Conservation (phyloP, 2,113 vertebrate genomes). For the Donacobius atricapilla region DNA sequence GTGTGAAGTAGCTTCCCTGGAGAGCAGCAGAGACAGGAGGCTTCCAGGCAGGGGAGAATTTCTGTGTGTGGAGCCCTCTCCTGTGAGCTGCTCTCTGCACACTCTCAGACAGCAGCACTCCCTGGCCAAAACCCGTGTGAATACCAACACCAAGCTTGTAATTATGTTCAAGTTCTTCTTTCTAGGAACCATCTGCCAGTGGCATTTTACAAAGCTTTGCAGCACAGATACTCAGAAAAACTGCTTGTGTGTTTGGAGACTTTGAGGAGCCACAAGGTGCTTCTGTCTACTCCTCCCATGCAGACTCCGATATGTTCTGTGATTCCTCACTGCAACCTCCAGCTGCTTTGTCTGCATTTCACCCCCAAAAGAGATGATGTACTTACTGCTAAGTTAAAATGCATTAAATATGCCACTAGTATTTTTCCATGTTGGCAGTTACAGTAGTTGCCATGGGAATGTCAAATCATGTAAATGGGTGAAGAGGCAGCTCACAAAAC, state of each 20-base stretch:
- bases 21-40: background rate
- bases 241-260: background rate
- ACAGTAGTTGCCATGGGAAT: slow-evolving; percentile 55
- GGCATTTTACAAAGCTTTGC: background rate
- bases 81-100: background rate
- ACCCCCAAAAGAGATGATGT: background rate
- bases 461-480: slow-evolving; percentile 29
- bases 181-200: background rate
- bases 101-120: background rate
- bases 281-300: background rate
- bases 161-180: background rate
- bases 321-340: background rate
- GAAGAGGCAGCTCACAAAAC: slow-evolving; percentile 22
- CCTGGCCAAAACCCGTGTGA: background rate
- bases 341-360: background rate
- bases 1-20: background rate
- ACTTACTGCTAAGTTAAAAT: slow-evolving; percentile 13
- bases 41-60: background rate
- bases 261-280: background rate
- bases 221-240: background rate
- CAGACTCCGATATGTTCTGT: background rate
- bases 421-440: slow-evolving; percentile 57
- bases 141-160: background rate
- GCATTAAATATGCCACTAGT: slow-evolving; percentile 15
- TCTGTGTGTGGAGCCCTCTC: background rate